These are phyloP conservation scores for Malurus leucopterus DNA, from an alignment of 2,797 vertebrate genomes.

Conservation along the genomic window DNA sequence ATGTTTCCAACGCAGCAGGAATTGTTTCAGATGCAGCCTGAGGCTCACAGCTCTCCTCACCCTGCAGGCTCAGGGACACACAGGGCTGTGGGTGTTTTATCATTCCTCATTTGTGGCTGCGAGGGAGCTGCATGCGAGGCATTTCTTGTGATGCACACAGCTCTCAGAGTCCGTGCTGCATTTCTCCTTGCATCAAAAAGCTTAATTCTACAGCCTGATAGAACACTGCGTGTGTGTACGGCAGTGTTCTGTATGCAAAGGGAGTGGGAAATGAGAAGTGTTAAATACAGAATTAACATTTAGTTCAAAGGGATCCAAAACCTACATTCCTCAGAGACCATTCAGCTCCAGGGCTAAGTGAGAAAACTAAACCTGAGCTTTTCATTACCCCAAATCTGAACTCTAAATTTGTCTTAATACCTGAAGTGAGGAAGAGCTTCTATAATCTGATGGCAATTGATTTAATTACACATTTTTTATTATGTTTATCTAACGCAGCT, in stretches of 20 bases:
- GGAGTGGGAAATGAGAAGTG: not conserved
- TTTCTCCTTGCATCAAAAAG: not conserved
- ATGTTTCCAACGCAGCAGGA: not conserved
- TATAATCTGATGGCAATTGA: not conserved
- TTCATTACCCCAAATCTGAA: constrained; percentile 29
- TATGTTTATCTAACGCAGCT: constrained; percentile 5
- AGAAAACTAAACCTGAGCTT: constrained; percentile 52
- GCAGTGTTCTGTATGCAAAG: not conserved
- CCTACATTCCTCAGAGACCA: constrained; percentile 38
- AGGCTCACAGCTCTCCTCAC: not conserved
- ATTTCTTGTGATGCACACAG: not conserved
- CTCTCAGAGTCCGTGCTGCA: not conserved
- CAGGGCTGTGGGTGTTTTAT: not conserved
- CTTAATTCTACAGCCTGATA: not conserved
- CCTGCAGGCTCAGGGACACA: not conserved
- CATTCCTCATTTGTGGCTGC: not conserved
- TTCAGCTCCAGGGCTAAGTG: constrained; percentile 27
- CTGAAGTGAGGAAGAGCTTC: constrained; percentile 9
- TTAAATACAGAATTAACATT: constrained; percentile 48
- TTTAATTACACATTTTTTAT: constrained; percentile 28
- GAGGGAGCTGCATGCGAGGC: not conserved
- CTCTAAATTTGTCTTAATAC: constrained; percentile 27
- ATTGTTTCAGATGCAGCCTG: not conserved
- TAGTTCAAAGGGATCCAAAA: constrained; percentile 49
- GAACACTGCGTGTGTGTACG: not conserved